Percentiles rank a stretch among this genome's conserved stretches.
Evolutionary conservation across 2,113 vertebrate species (phyloP).

Genomic region (Beaufortia kweichowensis): DNA sequence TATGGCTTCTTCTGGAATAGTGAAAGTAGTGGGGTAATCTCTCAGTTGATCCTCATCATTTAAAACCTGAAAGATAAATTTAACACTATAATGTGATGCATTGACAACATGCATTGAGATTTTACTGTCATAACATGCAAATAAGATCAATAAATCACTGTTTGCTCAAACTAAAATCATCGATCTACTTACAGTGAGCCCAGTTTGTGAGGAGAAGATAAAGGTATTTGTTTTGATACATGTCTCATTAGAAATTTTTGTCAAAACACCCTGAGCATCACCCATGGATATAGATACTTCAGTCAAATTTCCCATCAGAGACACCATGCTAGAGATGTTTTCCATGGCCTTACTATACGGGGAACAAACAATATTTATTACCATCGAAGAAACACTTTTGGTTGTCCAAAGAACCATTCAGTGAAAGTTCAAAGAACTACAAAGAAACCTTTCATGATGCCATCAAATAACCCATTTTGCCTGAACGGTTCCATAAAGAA

Average conservation of each 20-base stretch:
- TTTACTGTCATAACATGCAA: neutral
- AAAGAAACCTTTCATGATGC: no score
- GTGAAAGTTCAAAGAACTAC: no score
- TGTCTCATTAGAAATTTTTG: neutral
- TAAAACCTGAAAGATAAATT: constrained; percentile 58
- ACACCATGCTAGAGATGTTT: rapidly evolving
- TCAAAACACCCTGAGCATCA: constrained; percentile 50
- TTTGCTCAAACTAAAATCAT: neutral
- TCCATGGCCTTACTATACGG: constrained; percentile 47
- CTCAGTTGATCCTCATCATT: rapidly evolving
- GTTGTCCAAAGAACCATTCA: no score
- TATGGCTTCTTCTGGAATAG: constrained; percentile 63
- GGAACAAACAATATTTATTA: neutral
- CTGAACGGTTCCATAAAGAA: no score
- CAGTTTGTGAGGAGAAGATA: neutral
- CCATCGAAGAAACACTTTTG: no score
- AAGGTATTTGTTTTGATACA: neutral
- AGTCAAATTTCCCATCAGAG: neutral
- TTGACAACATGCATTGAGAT: no score
- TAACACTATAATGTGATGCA: no score
- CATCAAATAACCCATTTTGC: no score
- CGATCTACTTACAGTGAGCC: constrained; percentile 54
- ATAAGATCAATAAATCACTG: no score
- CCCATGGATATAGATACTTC: constrained; percentile 29
- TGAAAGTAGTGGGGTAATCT: constrained; percentile 20